Conservation (phyloP, 2,888 invertebrate species). For the Diplazon laetatorius region DNA sequence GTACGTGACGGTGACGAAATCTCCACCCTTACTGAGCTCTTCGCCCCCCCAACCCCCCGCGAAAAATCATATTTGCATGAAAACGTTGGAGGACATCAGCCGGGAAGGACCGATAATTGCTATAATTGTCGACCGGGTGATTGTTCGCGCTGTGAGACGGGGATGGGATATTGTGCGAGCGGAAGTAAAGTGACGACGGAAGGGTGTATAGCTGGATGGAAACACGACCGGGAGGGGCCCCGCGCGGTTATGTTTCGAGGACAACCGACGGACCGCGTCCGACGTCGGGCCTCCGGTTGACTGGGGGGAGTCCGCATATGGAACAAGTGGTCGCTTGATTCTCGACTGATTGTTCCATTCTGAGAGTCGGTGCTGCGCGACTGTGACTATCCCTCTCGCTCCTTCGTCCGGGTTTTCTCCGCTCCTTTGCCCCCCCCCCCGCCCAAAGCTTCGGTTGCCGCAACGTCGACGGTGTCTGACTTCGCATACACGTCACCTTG, state of each 20-base stretch:
- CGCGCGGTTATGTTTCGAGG: conserved; percentile 72
- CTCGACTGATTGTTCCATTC: conserved; percentile 82
- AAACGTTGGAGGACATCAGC: conserved; percentile 70
- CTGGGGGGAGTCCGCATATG: no score
- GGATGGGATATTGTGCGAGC: background rate
- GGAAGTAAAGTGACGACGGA: conserved; percentile 37
- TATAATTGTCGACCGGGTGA: conserved; percentile 79
- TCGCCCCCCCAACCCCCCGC: no score
- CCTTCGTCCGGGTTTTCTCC: conserved; percentile 51
- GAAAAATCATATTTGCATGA: conserved; percentile 75
- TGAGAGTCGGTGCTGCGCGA: conserved; percentile 74
- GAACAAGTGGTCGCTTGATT: conserved; percentile 82
- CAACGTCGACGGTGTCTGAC: conserved; percentile 25
- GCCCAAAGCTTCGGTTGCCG: conserved; percentile 39
- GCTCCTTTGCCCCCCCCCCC: conserved; percentile 17
- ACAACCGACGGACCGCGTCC: conserved; percentile 71
- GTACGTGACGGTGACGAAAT: conserved; percentile 1
- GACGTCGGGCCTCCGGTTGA: conserved; percentile 67
- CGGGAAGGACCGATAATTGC: conserved; percentile 75
- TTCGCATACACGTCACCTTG: conserved; percentile 38
- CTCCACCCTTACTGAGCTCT: no score
- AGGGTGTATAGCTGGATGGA: conserved; percentile 42
- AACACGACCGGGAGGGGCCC: no score
- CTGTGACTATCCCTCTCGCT: conserved; percentile 39
- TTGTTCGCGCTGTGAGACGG: conserved; percentile 70